Base-by-base conservation (phyloP, 2,888 invertebrate species). In the Plusia festucae region DNA sequence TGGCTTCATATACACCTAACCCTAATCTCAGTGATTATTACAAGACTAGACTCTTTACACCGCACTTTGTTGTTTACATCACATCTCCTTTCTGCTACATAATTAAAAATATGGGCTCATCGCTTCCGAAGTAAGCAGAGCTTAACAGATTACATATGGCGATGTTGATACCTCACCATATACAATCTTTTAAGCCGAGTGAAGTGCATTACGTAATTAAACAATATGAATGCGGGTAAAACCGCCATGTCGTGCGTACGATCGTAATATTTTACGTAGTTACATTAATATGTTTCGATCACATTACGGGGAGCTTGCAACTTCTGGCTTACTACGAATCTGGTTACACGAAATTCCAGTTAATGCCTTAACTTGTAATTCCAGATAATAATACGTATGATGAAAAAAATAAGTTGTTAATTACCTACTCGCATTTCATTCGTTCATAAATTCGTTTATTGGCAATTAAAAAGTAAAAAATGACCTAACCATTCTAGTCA, bases 191-290 rank as follows among this genome's bases (percentile, higher is more conserved):
- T 72, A 72, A 72, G 73, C 72, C 53, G 60, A 58, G 53, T 57
- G 72, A 65, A 70, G 65, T 73, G 72, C 72, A 74, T 73, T 73
- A 74, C 73, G 58, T 74, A 70, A 73, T 73, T 70, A 73, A 74
- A 74, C 74, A 65, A 65, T 65, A 74, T 74, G 72, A 73, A 65
- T 69, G 65, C 73, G 60, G 60, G 72, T 60, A 68, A 72, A 72
- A 73, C 63, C 54, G 32, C 56, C 44, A 52, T 40, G 20, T 44
- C 46, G 40, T 3, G 16, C 49, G 46, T 13, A 56, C 53, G 32
- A 15, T 53, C 16, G 51, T 56, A 53, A 20, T 53, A 63, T 34
- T 59, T 22, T 44, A 9, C 11, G 46, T 49, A 20, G 3, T 13
- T 46, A 16, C 15, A 18, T 20, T 46, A 46, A 7, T 40, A n/a